Evolutionary conservation across 2,113 vertebrate species (phyloP), one percentile per base, ranked within the genome.

Genomic region (Myrmecophaga tridactyla): DNA sequence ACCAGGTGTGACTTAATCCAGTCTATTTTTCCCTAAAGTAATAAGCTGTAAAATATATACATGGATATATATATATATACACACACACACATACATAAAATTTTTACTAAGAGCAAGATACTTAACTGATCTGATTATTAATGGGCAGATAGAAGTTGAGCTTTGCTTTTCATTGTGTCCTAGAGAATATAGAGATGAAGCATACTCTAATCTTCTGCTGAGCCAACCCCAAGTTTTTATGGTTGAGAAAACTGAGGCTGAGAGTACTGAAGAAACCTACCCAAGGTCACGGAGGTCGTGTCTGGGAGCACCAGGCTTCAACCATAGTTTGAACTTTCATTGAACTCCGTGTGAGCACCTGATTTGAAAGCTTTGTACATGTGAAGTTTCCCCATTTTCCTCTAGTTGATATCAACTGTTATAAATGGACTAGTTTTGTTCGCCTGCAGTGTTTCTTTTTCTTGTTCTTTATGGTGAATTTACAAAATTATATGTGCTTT

Each of bases 1-100:
- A 63, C 97, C 98, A 98, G 97, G 98, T 98, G 98, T 97, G 95
- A 89, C 96, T 98, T 98, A 98, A 98, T 98, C 97, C 97, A 96
- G 90, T 96, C 89, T 97, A 93, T 96, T 98, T 98, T 97, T 89
- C 97, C 95, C 96, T 75, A 96, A 98, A 98, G 96, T 97, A 98
- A 92, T 97, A 96, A 90, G 20, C 78, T 86, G 51, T 77, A 81
- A 8, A 56, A 62, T 21, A 43, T 51, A 60, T 25, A 69, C 95
- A 87, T 91, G 80, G 56, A 92, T 9, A 43, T 25, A 82, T 34
- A 89, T 27, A n/a, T 27, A 4, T 36, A 69, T 34, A 21, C 20
- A 65, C 12, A 65, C 15, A 65, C 31, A 65, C 13, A 65, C 11
- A 34, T 13, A 69, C 67, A 36, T 69, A 36, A 70, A 70, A 65